A percentile compares a stretch with the other conserved stretches of the same genome.
Evolutionary conservation across 2,113 vertebrate species (phyloP).

Genomic region (Zosterops japonicus): DNA sequence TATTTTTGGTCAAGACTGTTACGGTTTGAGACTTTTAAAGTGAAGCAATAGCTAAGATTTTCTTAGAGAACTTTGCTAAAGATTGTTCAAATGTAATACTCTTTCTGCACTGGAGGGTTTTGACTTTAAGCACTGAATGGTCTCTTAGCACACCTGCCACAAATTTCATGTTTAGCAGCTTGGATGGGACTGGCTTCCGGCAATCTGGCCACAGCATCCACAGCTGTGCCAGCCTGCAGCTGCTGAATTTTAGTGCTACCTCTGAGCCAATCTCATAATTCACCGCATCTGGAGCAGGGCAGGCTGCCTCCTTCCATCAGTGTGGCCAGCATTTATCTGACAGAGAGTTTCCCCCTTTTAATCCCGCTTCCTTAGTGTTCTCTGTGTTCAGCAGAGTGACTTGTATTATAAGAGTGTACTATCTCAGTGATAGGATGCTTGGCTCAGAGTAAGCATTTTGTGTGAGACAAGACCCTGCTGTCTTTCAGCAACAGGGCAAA

Average conservation of each 20-base stretch:
- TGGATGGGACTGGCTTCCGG: not conserved
- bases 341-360: not conserved
- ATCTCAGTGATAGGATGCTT: not conserved
- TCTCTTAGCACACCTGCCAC: not conserved
- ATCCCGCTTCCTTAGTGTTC: not conserved
- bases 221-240: constrained; percentile 5
- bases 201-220: not conserved
- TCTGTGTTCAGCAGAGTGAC: not conserved
- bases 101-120: not conserved
- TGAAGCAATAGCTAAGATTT: not conserved
- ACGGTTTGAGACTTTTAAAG: not conserved
- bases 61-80: not conserved
- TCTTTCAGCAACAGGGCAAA: not conserved
- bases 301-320: not conserved
- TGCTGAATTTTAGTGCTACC: not conserved
- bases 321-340: not conserved
- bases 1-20: not conserved
- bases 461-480: not conserved
- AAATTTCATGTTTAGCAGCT: not conserved
- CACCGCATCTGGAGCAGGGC: not conserved
- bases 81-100: not conserved
- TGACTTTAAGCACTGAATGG: not conserved
- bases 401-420: not conserved
- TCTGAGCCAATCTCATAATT: not conserved
- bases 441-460: not conserved